phyloP scores from a whole-genome alignment of 2,888 invertebrate genomes.

The Polyommatus iphigenia region DNA sequence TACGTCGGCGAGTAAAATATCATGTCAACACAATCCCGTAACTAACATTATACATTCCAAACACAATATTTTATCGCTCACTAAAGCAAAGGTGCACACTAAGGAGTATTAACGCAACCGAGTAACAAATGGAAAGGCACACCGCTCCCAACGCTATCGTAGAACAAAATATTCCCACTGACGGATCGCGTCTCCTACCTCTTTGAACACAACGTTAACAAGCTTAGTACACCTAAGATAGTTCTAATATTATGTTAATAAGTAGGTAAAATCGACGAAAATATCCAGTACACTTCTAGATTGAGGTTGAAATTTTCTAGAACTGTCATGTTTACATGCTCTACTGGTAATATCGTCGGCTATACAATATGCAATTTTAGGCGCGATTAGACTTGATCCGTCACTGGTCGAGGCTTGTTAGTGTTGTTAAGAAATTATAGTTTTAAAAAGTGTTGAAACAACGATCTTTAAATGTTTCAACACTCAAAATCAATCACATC shows the following conservation, averaged over 20 bases:
- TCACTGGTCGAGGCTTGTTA: constrained; percentile 14
- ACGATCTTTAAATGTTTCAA: neutral
- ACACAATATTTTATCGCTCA: constrained; percentile 29
- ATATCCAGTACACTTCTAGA: neutral
- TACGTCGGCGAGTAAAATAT: constrained; percentile 24
- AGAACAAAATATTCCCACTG: constrained; percentile 17
- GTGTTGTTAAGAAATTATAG: neutral
- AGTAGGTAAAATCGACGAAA: neutral
- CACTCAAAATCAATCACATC: constrained; percentile 4
- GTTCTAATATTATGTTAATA: constrained; percentile 15
- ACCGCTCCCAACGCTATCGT: constrained; percentile 30
- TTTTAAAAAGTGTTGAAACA: neutral
- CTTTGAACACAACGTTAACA: constrained; percentile 19
- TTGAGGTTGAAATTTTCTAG: neutral
- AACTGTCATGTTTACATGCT: neutral
- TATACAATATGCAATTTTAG: neutral
- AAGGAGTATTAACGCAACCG: constrained; percentile 32
- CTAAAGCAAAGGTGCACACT: constrained; percentile 29
- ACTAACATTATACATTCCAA: constrained; percentile 20
- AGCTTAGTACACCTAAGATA: constrained; percentile 17
- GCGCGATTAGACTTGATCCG: constrained; percentile 15
- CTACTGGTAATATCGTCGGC: neutral
- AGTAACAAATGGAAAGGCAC: constrained; percentile 33
- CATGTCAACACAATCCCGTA: constrained; percentile 14
- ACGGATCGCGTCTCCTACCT: neutral